Conservation (phyloP, 2,113 vertebrate species). For the Gambusia holbrooki region DNA sequence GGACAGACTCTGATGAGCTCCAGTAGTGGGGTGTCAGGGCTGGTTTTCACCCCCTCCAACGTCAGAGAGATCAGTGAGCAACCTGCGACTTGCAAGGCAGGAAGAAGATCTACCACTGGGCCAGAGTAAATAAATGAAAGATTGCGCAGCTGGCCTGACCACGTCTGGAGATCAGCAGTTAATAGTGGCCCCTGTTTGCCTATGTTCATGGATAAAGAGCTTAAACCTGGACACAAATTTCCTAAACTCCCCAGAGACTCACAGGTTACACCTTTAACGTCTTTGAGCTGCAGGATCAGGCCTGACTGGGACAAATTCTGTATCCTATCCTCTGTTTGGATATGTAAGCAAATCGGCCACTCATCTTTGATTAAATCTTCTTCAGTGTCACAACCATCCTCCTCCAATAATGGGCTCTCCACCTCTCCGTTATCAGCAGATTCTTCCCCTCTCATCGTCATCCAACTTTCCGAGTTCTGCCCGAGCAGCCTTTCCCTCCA, state of each 20-base stretch:
- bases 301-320: slow-evolving; percentile 15
- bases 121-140: slow-evolving; percentile 68
- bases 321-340: slow-evolving; percentile 6
- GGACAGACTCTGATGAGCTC: slow-evolving; percentile 71
- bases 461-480: neutral
- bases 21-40: slow-evolving; percentile 53
- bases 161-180: slow-evolving; percentile 57
- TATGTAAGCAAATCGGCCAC: neutral
- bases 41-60: slow-evolving; percentile 75
- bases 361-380: slow-evolving; percentile 22
- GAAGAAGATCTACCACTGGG: slow-evolving; percentile 58
- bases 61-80: slow-evolving; percentile 70
- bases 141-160: slow-evolving; percentile 65
- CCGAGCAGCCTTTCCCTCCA: slow-evolving; percentile 52
- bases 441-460: slow-evolving; percentile 5
- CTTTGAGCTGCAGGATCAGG: slow-evolving; percentile 61
- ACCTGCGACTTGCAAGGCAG: slow-evolving; percentile 57
- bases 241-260: slow-evolving; percentile 60
- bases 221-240: slow-evolving; percentile 68
- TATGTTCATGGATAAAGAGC: slow-evolving; percentile 61
- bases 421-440: slow-evolving; percentile 9
- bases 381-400: slow-evolving; percentile 24
- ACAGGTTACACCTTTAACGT: slow-evolving; percentile 62
- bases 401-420: slow-evolving; percentile 23
- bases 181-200: slow-evolving; percentile 35